A percentile compares a stretch with the other conserved stretches of the same genome.
Conservation (phyloP, 2,888 invertebrate species). For the Nemapogon koenigi region DNA sequence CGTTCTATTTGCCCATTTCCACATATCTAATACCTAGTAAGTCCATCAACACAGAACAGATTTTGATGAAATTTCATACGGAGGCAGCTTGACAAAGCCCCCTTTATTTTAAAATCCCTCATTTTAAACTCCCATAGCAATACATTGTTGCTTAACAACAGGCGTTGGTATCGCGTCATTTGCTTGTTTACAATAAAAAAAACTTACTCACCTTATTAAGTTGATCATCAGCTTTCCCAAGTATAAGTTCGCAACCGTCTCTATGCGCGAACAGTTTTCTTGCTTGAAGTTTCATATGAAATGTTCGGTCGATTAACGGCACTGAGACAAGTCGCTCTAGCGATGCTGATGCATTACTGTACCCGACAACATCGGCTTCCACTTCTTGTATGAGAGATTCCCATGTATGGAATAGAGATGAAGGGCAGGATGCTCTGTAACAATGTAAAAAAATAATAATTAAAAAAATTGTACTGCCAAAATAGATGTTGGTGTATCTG, state of each 20-base stretch:
- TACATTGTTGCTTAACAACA: too few species aligned
- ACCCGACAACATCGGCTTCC: conserved; percentile 86
- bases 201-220: conserved; percentile 44
- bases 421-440: conserved; percentile 75
- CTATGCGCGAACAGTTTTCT: conserved; percentile 89
- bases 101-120: too few species aligned
- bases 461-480: not conserved
- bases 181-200: not conserved
- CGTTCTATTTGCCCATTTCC: too few species aligned
- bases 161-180: too few species aligned
- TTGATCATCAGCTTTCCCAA: conserved; percentile 76
- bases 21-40: too few species aligned
- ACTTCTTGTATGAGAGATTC: conserved; percentile 90
- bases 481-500: too few species aligned
- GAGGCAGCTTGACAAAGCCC: too few species aligned
- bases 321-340: conserved; percentile 80
- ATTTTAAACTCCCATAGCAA: too few species aligned
- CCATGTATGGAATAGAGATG: conserved; percentile 87
- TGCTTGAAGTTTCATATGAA: conserved; percentile 89
- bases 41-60: too few species aligned
- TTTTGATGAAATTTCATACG: too few species aligned
- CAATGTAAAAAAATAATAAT: not conserved
- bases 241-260: conserved; percentile 87
- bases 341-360: conserved; percentile 83
- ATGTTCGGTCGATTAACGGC: conserved; percentile 85